Base-by-base conservation (phyloP, 1,140 invertebrate species). In the Proales similis region DNA sequence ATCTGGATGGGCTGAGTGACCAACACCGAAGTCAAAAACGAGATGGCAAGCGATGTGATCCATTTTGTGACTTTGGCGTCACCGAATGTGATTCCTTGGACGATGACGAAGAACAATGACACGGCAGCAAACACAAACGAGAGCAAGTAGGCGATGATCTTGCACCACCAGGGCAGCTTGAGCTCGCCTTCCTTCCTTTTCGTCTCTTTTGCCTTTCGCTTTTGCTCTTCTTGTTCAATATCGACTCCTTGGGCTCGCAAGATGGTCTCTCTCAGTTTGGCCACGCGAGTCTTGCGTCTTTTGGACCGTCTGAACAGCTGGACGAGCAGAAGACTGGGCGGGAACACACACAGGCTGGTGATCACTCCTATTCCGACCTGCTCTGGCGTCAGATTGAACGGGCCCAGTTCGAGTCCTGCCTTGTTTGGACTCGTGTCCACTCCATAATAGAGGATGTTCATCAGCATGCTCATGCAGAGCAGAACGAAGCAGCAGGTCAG, bases 1-100 rank as follows among this genome's bases (percentile, higher is more conserved):
- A 60, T 78, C 74, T 81, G 81, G 26, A 81, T 73, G 9, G 80
- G 80, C 66, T 81, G 79, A 22, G 79, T 81, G 19, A 82, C 65
- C 48, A 82, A 73, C 9, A 81, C 70, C 0, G 79, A 80, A 47
- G 74, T 73, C 63, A 81, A 75, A 70, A 81, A 80, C 0, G 79
- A 80, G 1, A 80, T 70, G 33, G 81, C 48, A 63, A 81, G 72
- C 2, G 80, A 79, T 1, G 78, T 77, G 4, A 82, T 74, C 80
- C 80, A 82, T 67, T 81, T 78, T 48, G 74, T 73, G 29, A 77
- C 77, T 62, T 80, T 81, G 14, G 77, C 72, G 60, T 81, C 79
- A 29, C 78, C 76, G 69, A 82, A 82, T 63, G 69, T 71, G 46
- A 81, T 77, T 26, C 79, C 80, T 65, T 79, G 80, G 26, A 79